Base-by-base conservation (phyloP, 2,797 vertebrate genomes). In the Phrynocephalus vlangalii region DNA sequence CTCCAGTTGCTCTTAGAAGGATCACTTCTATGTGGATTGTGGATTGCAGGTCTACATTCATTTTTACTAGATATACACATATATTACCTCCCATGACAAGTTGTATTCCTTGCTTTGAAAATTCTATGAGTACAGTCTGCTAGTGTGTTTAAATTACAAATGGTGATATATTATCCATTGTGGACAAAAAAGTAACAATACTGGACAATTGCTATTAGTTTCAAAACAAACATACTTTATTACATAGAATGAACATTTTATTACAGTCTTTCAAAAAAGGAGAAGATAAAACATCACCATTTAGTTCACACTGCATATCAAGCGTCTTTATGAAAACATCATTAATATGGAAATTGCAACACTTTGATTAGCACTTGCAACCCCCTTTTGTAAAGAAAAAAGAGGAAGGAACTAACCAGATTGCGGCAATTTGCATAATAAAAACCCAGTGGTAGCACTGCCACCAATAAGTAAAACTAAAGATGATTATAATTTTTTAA, bases 261-360 rank as follows among this genome's bases (percentile, higher is more conserved):
- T 87, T 38, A 50, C 78, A 93, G 88, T 76, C 81, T 92, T 60
- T 87, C 91, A 78, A 82, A 92, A 94, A 93, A 88, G 94, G 88
- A 44, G 86, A 56, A 13, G 52, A 79, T 86, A 80, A 93, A 89
- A 96, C 94, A 83, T 95, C 94, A 95, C 91, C 82, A 88, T 95
- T 95, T 93, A 87, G 72, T 95, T 95, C 90, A 93, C 92, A 90
- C 88, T 94, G 90, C 94, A 91, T 94, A 95, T 94, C 94, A 96
- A 97, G 94, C 79, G 93, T 92, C 89, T 95, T 96, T 96, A 97
- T 93, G 93, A 96, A 96, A 96, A 95, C 94, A 95, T 96, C 95
- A 97, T 97, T 97, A 97, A 97, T 97, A 97, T 97, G 97, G 95
- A 97, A 97, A 97, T 97, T 97, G 88, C 89, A 96, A 93, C 94